Evolutionary conservation across 2,113 vertebrate species (phyloP).

Genomic region (Ranitomeya imitator): DNA sequence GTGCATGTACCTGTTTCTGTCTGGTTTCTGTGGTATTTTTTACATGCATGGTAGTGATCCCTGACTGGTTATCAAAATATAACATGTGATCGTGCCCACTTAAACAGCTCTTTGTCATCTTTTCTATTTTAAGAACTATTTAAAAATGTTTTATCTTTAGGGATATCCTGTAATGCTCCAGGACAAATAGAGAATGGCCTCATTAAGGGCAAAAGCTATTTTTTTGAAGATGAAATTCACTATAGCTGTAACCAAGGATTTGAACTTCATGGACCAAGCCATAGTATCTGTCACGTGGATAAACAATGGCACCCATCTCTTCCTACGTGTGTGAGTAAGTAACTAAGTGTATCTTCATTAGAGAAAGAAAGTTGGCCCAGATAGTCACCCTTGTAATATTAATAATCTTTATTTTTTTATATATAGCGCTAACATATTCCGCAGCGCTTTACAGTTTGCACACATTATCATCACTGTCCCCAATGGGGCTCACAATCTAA

Average conservation of each 20-base stretch:
- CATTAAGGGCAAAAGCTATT: slow-evolving; percentile 61
- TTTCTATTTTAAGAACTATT: neutral
- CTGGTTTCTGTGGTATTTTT: too few species aligned
- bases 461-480: too few species aligned
- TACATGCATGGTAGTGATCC: too few species aligned
- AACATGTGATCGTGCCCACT: too few species aligned
- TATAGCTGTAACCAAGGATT: slow-evolving; percentile 69
- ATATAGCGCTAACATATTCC: too few species aligned
- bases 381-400: neutral
- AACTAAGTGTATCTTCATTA: slow-evolving; percentile 11
- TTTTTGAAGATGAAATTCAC: slow-evolving; percentile 65
- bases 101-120: too few species aligned
- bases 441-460: too few species aligned
- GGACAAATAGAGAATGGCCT: slow-evolving; percentile 65
- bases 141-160: slow-evolving; percentile 47
- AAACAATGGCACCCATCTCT: slow-evolving; percentile 65
- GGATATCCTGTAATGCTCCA: slow-evolving; percentile 64
- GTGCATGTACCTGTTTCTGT: too few species aligned
- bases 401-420: too few species aligned
- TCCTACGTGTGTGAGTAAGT: slow-evolving; percentile 66
- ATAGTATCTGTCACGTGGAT: slow-evolving; percentile 68
- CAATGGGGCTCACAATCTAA: too few species aligned
- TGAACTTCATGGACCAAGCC: slow-evolving; percentile 67
- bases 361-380: neutral
- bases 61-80: too few species aligned